phyloP scores from a whole-genome alignment of 2,888 invertebrate genomes.

The Philonicus albiceps region DNA sequence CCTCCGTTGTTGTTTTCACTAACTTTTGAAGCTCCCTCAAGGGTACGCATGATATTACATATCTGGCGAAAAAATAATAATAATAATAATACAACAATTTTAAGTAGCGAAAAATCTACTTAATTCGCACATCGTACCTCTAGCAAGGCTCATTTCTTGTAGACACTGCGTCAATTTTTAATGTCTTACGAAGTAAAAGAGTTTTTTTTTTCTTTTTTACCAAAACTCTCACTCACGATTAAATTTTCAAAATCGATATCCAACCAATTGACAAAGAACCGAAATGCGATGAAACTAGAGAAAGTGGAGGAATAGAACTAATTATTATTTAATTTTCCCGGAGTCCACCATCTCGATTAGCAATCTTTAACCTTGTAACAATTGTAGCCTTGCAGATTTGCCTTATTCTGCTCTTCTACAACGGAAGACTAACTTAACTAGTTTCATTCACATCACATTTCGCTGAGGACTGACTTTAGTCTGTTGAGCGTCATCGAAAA shows the following conservation, averaged over 20 bases:
- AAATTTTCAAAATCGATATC: constrained; percentile 30
- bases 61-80: background rate
- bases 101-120: background rate
- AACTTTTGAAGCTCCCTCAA: constrained; percentile 28
- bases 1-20: constrained; percentile 50
- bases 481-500: background rate
- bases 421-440: background rate
- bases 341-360: background rate
- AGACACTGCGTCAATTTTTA: background rate
- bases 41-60: constrained; percentile 41
- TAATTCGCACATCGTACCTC: background rate
- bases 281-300: background rate
- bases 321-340: background rate
- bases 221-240: background rate
- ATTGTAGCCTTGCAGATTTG: background rate
- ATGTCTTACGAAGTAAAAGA: background rate
- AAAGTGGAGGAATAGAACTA: background rate
- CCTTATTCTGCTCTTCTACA: background rate
- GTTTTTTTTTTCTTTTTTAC: background rate
- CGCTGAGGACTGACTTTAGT: background rate
- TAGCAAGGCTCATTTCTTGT: background rate
- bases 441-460: constrained; percentile 28
- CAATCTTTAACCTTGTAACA: constrained; percentile 21
- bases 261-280: background rate
- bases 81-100: background rate